phyloP scores from a whole-genome alignment of 2,113 vertebrate genomes.

The Cryptotis parvus region DNA sequence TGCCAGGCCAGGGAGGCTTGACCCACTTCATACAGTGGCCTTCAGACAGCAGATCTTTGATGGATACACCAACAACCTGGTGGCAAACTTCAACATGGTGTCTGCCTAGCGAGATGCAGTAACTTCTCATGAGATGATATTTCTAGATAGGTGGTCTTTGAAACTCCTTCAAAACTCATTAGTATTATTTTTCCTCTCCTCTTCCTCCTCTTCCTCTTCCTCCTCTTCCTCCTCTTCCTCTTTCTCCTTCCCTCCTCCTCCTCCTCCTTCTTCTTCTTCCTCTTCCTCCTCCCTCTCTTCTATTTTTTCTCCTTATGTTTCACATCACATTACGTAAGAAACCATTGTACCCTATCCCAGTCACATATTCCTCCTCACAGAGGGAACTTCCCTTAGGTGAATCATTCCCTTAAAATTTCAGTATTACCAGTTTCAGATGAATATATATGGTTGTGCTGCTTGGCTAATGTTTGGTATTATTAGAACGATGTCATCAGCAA shows the following conservation, averaged over 20 bases:
- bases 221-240: too few species aligned
- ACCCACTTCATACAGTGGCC: not conserved
- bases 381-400: not conserved
- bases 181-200: too few species aligned
- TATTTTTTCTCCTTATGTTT: not conserved
- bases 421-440: too few species aligned
- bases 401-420: not conserved
- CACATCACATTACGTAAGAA: not conserved
- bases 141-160: not conserved
- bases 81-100: too few species aligned
- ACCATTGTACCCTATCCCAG: not conserved
- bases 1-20: not conserved
- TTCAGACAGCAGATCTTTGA: not conserved
- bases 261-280: too few species aligned
- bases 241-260: too few species aligned
- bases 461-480: too few species aligned
- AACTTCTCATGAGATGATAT: not conserved
- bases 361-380: not conserved
- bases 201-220: too few species aligned
- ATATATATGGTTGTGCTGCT: too few species aligned
- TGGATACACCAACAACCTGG: not conserved
- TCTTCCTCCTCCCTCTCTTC: too few species aligned
- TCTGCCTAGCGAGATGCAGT: not conserved
- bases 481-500: too few species aligned
- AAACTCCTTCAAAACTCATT: not conserved